Conservation (phyloP, 1,140 invertebrate genomes). For the Diplogasteroides magnus region DNA sequence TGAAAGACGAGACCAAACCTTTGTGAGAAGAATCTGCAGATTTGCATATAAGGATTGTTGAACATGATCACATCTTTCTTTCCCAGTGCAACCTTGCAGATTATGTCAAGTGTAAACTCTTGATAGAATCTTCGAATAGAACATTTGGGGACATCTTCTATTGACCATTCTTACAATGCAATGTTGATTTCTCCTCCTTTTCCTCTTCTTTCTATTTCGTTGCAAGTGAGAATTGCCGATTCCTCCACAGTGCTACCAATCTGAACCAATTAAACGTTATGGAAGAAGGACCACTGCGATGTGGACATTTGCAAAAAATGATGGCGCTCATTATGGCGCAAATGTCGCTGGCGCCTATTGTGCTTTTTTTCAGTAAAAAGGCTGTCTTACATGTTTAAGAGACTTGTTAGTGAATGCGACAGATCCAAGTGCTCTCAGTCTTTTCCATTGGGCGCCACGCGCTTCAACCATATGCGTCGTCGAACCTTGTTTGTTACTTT, state of each 20-base stretch:
- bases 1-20: not conserved
- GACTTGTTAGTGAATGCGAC: not conserved
- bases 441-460: not conserved
- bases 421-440: not conserved
- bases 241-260: not conserved
- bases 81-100: constrained; percentile 3
- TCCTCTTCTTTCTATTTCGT: not conserved
- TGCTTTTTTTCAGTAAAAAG: no score
- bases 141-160: not conserved
- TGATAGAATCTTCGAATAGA: not conserved
- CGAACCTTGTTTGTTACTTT: not conserved
- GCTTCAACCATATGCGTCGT: not conserved
- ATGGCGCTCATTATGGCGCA: no score
- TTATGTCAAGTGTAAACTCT: constrained; percentile 3
- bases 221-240: not conserved
- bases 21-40: not conserved
- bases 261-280: not conserved
- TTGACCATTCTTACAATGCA: not conserved
- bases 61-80: not conserved
- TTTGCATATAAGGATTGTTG: not conserved
- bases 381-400: constrained; percentile 3
- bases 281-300: no score
- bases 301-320: not conserved
- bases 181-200: not conserved
- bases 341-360: no score